phyloP scores from a whole-genome alignment of 2,888 invertebrate genomes.

The Deilephila porcellus region DNA sequence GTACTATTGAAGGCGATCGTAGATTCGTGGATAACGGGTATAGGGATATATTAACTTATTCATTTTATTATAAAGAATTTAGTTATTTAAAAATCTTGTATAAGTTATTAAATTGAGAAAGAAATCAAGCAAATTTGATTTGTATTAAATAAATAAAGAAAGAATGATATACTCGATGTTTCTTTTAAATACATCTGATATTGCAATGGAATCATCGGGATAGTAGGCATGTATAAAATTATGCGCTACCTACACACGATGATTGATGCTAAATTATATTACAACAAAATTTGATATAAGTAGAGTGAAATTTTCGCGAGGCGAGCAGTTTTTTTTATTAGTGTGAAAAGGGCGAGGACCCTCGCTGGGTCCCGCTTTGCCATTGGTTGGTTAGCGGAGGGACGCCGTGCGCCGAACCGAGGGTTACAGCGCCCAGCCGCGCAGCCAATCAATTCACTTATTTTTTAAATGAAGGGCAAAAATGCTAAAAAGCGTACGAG shows the following conservation, averaged over 20 bases:
- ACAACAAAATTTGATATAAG: neutral
- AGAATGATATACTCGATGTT: too few species aligned
- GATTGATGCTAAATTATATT: neutral
- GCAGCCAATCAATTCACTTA: conserved; percentile 83
- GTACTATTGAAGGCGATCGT: too few species aligned
- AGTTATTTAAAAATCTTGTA: too few species aligned
- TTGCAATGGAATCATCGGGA: too few species aligned
- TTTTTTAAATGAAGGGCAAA: conserved; percentile 83
- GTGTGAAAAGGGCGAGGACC: conserved; percentile 75
- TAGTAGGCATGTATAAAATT: too few species aligned
- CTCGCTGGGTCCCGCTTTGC: conserved; percentile 55
- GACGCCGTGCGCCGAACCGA: conserved; percentile 60
- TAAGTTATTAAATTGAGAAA: too few species aligned
- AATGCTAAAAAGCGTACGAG: conserved; percentile 73
- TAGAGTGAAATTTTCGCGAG: neutral
- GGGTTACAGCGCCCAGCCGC: conserved; percentile 59
- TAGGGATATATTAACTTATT: too few species aligned
- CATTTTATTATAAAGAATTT: too few species aligned
- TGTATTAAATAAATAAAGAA: too few species aligned
- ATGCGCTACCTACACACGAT: neutral
- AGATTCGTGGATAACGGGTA: too few species aligned
- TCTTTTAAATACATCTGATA: too few species aligned
- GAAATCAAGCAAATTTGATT: too few species aligned
- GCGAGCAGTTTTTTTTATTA: conserved; percentile 30
- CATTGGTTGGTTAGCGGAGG: conserved; percentile 66